Base-by-base conservation (phyloP, 1,140 invertebrate genomes). In the Monochamus saltuarius region DNA sequence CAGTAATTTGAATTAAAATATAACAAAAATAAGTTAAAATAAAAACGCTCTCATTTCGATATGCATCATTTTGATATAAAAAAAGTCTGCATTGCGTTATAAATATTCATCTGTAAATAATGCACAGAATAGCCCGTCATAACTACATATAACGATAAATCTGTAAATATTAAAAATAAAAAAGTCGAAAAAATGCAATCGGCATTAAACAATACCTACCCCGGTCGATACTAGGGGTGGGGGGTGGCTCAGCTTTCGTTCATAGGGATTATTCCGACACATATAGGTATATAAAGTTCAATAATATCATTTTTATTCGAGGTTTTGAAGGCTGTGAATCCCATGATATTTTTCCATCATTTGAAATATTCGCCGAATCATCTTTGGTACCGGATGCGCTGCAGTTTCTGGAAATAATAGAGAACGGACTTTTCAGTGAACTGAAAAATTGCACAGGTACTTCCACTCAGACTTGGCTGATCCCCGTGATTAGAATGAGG, bases 81-180 rank as follows among this genome's bases (percentile, higher is more conserved):
- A n/a, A 66, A 66, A 61, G 50, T 61, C 64, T 57, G 65, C 61
- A 58, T 38, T 52, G 58, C 47, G 54, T 57, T 45, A 66, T 66
- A 66, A 66, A 66, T 66, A 66, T 66, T 66, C 65, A 66, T 66
- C 65, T 62, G 61, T 61, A 66, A 66, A 66, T 66, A 66, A 59
- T 59, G 56, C 59, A 58, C 59, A 45, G 52, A 14, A 29, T 13
- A 29, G 52, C 38, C 37, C 39, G 57, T 66, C 65, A 63, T 66
- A 66, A 63, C 65, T 66, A 63, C 65, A 62, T 63, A 66, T 66
- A 66, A 66, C 61, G 62, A 66, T 66, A 66, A 66, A 66, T 66
- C 65, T 66, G 65, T 66, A 60, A 53, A 63, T 61, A 63, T 66
- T 61, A 62, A 61, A 66, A 66, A 66, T 63, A 60, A 60, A 66